Evolutionary conservation across 2,888 invertebrate genomes (phyloP).

Genomic region (Meghimatium bilineatum): DNA sequence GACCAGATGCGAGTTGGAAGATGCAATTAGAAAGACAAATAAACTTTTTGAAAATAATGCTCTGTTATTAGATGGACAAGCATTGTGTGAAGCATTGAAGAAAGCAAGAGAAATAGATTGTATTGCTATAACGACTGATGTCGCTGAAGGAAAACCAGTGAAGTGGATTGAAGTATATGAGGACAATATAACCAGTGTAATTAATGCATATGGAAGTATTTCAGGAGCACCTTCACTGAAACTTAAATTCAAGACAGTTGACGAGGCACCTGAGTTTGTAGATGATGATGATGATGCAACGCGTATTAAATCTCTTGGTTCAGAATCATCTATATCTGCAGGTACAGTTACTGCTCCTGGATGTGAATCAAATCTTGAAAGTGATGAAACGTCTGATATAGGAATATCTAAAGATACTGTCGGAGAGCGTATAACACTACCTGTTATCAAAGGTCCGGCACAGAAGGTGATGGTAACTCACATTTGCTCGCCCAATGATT

Average conservation of each 20-base stretch:
- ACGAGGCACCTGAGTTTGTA: conserved; percentile 58
- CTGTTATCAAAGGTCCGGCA: conserved; percentile 37
- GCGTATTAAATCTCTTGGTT: conserved; percentile 49
- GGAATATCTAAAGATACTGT: background rate
- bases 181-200: background rate
- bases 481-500: conserved; percentile 82
- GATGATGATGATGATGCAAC: conserved; percentile 56
- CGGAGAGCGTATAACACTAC: background rate
- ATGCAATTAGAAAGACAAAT: conserved; percentile 23
- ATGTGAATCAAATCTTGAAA: conserved; percentile 58
- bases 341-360: background rate
- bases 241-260: conserved; percentile 55
- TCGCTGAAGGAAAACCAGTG: conserved; percentile 49
- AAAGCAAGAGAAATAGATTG: conserved; percentile 64
- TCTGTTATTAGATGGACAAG: conserved; percentile 59
- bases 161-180: conserved; percentile 50
- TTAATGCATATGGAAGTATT: conserved; percentile 33
- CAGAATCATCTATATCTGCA: conserved; percentile 46
- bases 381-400: conserved; percentile 43
- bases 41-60: conserved; percentile 41
- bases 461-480: conserved; percentile 81
- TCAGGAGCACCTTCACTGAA: conserved; percentile 2
- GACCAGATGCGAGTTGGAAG: conserved; percentile 6
- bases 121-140: conserved; percentile 50
- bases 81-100: conserved; percentile 62